Evolutionary conservation across 2,797 vertebrate species (phyloP).

Genomic region (Urocyon cinereoargenteus): DNA sequence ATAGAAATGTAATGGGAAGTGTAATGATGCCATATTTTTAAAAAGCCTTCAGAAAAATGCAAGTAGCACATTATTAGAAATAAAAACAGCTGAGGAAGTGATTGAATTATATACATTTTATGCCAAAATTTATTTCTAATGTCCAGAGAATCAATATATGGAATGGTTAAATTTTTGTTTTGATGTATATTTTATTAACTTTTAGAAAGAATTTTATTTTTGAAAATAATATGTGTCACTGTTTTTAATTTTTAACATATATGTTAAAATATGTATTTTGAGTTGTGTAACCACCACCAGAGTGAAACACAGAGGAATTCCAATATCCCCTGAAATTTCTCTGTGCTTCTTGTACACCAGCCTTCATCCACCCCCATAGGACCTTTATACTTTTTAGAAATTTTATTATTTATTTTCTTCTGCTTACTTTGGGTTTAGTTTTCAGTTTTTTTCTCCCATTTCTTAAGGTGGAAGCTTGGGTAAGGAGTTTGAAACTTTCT

Average conservation of each 20-base stretch:
- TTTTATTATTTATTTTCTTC: not conserved
- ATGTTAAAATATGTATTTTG: not conserved
- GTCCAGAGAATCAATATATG: not conserved
- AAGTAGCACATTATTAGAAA: not conserved
- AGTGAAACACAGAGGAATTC: not conserved
- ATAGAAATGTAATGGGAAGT: not conserved
- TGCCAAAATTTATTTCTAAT: not conserved
- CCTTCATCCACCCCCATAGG: not conserved
- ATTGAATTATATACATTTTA: constrained; percentile 14
- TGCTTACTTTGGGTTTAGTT: not conserved
- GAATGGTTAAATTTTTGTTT: not conserved
- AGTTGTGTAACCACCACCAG: not conserved
- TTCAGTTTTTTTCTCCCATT: not conserved
- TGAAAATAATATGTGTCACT: not conserved
- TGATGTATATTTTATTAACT: not conserved
- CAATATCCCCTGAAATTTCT: not conserved
- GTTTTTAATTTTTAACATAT: not conserved
- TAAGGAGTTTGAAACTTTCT: constrained; percentile 2
- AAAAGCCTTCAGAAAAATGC: not conserved
- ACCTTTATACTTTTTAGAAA: not conserved
- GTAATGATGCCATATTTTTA: not conserved
- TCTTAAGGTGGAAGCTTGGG: not conserved
- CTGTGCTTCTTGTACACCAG: too few species aligned
- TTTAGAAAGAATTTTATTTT: constrained; percentile 14
- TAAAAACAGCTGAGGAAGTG: constrained; percentile 12